Percentiles rank a stretch among this genome's conserved stretches.
Conservation (phyloP, 2,797 vertebrate species). For the Xerus rutilus region DNA sequence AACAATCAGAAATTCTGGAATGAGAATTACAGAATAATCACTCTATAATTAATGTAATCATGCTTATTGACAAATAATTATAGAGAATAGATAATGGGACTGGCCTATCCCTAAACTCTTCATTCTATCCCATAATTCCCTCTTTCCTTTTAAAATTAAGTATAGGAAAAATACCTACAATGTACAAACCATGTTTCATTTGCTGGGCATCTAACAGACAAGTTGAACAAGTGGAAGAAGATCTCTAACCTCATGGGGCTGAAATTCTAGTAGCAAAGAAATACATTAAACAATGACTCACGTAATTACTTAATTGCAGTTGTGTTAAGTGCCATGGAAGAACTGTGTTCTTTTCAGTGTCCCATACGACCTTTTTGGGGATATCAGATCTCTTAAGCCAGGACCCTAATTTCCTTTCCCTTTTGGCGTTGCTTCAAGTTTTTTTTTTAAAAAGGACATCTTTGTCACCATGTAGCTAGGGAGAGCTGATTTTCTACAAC, state of each 20-base stretch:
- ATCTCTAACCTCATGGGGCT: neutral
- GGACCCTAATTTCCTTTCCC: neutral
- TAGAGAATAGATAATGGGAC: neutral
- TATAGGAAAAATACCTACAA: neutral
- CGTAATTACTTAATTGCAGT: neutral
- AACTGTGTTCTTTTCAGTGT: neutral
- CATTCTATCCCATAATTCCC: neutral
- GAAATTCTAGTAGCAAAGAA: constrained; percentile 4
- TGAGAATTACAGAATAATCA: neutral
- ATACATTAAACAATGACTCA: neutral
- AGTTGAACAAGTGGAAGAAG: neutral
- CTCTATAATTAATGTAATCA: neutral
- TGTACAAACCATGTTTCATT: neutral
- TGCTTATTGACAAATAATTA: neutral
- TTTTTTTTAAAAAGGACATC: constrained; percentile 3
- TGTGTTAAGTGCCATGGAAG: neutral
- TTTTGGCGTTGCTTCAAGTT: constrained; percentile 21
- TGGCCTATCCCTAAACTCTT: neutral
- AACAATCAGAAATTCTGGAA: constrained; percentile 5
- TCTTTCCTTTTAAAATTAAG: constrained; percentile 29
- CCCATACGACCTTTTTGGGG: neutral
- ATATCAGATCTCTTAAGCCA: constrained; percentile 4
- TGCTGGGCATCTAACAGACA: neutral
- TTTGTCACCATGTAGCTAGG: neutral
- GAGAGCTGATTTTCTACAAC: neutral